These are phyloP conservation scores for Chromoteleia sp. DNA, from an alignment of 2,888 invertebrate genomes.

Conservation along the genomic window DNA sequence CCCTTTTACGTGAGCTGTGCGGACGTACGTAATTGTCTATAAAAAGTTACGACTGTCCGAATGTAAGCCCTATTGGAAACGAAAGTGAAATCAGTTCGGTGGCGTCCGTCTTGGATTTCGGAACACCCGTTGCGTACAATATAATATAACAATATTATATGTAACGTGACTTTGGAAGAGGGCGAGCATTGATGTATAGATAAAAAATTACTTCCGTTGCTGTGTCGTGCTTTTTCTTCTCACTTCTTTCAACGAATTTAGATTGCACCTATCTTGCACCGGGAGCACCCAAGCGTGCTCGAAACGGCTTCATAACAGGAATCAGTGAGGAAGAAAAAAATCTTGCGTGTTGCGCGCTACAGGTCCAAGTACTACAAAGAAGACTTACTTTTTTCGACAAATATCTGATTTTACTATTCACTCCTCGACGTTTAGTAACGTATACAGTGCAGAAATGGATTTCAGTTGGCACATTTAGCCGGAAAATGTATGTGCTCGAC, in stretches of 20 bases:
- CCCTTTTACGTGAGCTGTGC: conserved; percentile 29
- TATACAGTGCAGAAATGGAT: conserved; percentile 45
- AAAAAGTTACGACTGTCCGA: conserved; percentile 37
- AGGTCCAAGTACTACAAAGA: conserved; percentile 58
- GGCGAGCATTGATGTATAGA: conserved; percentile 51
- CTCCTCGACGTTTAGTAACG: conserved; percentile 22
- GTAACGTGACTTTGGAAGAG: no score
- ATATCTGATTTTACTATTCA: conserved; percentile 58
- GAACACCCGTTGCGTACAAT: no score
- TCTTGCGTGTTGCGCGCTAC: conserved; percentile 57
- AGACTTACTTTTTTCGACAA: conserved; percentile 50
- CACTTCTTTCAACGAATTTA: conserved; percentile 39
- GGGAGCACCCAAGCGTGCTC: conserved; percentile 60
- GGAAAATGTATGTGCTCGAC: no score
- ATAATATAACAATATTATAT: no score
- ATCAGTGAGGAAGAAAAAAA: conserved; percentile 61
- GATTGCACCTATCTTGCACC: conserved; percentile 38
- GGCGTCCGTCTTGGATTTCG: background rate
- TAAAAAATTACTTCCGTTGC: conserved; percentile 63
- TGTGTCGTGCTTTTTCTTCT: conserved; percentile 33
- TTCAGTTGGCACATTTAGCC: conserved; percentile 40
- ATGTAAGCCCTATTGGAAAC: background rate
- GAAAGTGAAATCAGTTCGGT: conserved; percentile 2
- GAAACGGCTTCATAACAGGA: conserved; percentile 60
- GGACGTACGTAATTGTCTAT: conserved; percentile 42